Evolutionary conservation across 2,113 vertebrate species (phyloP).

Genomic region (Catharus bicknelli): DNA sequence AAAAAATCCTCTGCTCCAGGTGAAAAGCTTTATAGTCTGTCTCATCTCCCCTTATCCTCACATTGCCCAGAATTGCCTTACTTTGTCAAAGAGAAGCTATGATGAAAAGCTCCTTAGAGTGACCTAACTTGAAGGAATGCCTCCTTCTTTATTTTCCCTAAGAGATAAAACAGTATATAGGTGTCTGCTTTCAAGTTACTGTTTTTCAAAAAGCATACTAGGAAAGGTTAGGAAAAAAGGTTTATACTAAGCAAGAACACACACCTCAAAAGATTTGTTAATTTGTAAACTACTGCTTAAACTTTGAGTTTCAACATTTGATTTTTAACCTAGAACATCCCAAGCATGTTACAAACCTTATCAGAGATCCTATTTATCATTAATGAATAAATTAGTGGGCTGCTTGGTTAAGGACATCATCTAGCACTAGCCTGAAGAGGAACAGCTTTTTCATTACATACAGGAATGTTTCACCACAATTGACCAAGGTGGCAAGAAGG

Average conservation of each 20-base stretch:
- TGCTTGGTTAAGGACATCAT: not conserved
- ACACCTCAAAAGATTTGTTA: not conserved
- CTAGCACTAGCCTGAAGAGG: not conserved
- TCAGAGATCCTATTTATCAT: not conserved
- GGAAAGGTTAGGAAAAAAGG: not conserved
- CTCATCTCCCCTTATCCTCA: constrained; percentile 8
- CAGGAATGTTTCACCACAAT: not conserved
- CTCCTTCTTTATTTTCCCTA: not conserved
- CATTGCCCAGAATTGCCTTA: not conserved
- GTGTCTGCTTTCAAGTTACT: not conserved
- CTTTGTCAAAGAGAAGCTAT: not conserved
- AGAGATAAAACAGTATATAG: not conserved
- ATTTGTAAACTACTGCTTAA: not conserved
- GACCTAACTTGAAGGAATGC: not conserved
- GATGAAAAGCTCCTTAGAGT: not conserved
- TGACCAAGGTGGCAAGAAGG: not conserved
- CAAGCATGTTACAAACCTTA: not conserved
- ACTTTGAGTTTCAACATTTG: not conserved
- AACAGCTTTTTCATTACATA: not conserved
- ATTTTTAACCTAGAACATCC: not conserved
- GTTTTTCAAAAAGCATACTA: not conserved
- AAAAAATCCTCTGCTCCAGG: constrained; percentile 21
- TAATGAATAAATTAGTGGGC: not conserved
- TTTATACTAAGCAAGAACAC: not conserved
- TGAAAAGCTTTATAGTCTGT: constrained; percentile 27